Evolutionary conservation across 1,140 invertebrate species (phyloP), one percentile per base, ranked within the genome.

Genomic region (Prorops nasuta): DNA sequence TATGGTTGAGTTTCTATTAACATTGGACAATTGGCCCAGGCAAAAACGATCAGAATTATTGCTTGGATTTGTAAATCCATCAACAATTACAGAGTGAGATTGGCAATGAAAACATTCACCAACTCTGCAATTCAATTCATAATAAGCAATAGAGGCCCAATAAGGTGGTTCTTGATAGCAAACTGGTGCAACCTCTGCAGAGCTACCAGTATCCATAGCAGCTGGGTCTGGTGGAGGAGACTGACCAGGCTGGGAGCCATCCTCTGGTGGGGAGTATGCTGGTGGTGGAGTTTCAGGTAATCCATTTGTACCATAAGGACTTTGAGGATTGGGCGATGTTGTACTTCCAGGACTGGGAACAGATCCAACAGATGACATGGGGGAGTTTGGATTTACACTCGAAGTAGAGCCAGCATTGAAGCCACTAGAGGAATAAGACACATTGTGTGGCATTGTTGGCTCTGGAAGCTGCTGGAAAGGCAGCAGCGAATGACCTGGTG

Each of bases 1-100:
- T 60, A 98, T 98, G 2, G 95, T 98, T n/a, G 93, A 95, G 75
- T 98, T 98, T 51, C 96, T 82, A 75, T 98, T 98, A 18, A 98
- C 94, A 78, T 98, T 98, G 35, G 94, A 96, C 46, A 98, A 77
- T 54, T 98, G 91, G 0, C 96, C 95, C 3, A 98, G 82, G 67
- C 95, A 98, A 74, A 98, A 98, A 35, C 96, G 78, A 67, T 89
- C 92, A 12, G 90, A 89, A 71, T 96, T 96, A 69, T 94, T 96
- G 46, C 89, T 91, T 0, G 96, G 96, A 79, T 98, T 95, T 45
- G 96, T 98, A 67, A 97, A 98, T 0, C 96, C 96, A 74, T 98
- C 96, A 1, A 98, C 92, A 34, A 94, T 90, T 1, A 98, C 88
- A 10, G 90, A 91, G 60, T 91, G 90, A 18, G 87, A 88, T 51